Evolutionary conservation across 2,113 vertebrate genomes (phyloP).

Genomic region (Callaeas wilsoni): DNA sequence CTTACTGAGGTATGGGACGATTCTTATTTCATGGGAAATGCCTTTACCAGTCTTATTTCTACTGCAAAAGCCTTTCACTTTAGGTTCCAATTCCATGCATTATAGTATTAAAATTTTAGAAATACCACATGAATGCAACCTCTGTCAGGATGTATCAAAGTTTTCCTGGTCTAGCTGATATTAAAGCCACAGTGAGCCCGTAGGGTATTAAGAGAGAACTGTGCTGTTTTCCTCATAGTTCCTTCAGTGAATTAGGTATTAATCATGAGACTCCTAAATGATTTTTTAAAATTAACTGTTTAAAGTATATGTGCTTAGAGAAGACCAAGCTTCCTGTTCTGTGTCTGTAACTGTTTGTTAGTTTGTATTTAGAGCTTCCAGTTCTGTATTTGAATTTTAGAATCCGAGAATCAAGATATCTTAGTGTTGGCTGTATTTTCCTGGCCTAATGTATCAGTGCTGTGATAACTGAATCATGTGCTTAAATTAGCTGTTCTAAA

Average conservation of each 20-base stretch:
- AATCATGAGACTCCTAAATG: neutral
- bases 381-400: neutral
- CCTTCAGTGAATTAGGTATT: neutral
- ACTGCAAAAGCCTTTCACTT: neutral
- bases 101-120: neutral
- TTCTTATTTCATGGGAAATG: neutral
- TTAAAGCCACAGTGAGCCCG: neutral
- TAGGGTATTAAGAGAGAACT: neutral
- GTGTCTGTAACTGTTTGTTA: neutral
- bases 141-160: neutral
- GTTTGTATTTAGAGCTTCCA: neutral
- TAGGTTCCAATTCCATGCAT: neutral
- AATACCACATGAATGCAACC: neutral
- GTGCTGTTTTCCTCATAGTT: neutral
- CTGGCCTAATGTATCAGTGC: neutral
- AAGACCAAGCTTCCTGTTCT: neutral
- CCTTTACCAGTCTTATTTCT: neutral
- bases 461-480: neutral
- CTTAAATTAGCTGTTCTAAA: slow-evolving; percentile 25
- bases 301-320: neutral
- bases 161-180: neutral
- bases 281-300: neutral
- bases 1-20: neutral
- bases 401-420: neutral
- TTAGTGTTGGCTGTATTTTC: neutral